These are phyloP conservation scores for Barbus barbus DNA, from an alignment of 2,113 vertebrate species.

Conservation along the genomic window DNA sequence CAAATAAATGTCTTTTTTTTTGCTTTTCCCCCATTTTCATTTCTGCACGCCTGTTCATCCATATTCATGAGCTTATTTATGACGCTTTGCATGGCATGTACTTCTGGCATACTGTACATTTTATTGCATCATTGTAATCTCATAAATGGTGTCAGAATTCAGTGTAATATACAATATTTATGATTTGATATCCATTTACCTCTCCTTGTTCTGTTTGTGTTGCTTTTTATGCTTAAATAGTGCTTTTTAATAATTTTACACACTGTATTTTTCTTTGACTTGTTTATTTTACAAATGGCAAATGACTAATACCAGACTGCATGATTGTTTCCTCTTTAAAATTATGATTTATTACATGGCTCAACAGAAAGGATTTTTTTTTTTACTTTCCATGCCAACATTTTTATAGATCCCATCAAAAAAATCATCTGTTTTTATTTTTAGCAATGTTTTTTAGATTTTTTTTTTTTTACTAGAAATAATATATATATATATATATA, in stretches of 20 bases:
- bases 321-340: conserved; percentile 15
- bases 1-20: neutral
- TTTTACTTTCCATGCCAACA: neutral
- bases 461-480: neutral
- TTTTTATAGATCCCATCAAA: neutral
- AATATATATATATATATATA: no score
- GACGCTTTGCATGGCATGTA: neutral
- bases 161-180: neutral
- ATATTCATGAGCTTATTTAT: neutral
- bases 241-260: neutral
- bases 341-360: neutral
- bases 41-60: conserved; percentile 8
- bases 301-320: neutral
- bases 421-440: neutral
- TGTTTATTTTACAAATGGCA: no score
- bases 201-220: neutral
- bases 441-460: neutral
- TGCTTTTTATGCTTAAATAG: neutral
- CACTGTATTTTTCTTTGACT: neutral
- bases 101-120: conserved; percentile 2
- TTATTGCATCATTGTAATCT: neutral
- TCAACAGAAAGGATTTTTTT: neutral
- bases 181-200: neutral
- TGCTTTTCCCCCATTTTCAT: neutral
- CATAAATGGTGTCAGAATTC: neutral